A percentile compares a stretch with the other conserved stretches of the same genome.
phyloP scores from a whole-genome alignment of 1,140 invertebrate genomes.

The Planococcus citri region DNA sequence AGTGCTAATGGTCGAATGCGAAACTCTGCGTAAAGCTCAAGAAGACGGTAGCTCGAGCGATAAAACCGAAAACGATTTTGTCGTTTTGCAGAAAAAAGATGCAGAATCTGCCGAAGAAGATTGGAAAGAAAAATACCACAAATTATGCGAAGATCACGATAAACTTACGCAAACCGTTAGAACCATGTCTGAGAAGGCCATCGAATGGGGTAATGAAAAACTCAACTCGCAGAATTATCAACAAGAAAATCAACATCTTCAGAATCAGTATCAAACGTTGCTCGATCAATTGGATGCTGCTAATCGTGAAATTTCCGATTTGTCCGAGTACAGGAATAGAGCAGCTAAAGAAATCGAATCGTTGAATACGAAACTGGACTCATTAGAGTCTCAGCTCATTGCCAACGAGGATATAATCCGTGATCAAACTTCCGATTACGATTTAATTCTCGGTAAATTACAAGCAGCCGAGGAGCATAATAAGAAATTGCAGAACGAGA shows the following conservation, averaged over 20 bases:
- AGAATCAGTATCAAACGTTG: not conserved
- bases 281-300: not conserved
- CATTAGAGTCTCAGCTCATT: not conserved
- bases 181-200: not conserved
- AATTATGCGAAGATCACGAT: not conserved
- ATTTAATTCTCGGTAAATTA: not conserved
- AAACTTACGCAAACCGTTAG: not conserved
- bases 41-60: not conserved
- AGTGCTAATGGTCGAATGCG: not conserved
- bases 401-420: not conserved
- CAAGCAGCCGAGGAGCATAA: not conserved
- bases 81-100: not conserved
- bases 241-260: not conserved
- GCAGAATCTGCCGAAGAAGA: not conserved
- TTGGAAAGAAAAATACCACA: not conserved
- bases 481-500: not conserved
- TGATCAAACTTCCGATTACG: not conserved
- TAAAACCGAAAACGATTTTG: slow-evolving; percentile 9
- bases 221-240: not conserved
- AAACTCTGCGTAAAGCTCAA: not conserved
- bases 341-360: not conserved
- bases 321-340: not conserved
- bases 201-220: not conserved
- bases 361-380: not conserved
- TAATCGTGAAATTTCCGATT: not conserved